Evolutionary conservation across 2,888 invertebrate species (phyloP).

Genomic region (Cheilosia vulpina): DNA sequence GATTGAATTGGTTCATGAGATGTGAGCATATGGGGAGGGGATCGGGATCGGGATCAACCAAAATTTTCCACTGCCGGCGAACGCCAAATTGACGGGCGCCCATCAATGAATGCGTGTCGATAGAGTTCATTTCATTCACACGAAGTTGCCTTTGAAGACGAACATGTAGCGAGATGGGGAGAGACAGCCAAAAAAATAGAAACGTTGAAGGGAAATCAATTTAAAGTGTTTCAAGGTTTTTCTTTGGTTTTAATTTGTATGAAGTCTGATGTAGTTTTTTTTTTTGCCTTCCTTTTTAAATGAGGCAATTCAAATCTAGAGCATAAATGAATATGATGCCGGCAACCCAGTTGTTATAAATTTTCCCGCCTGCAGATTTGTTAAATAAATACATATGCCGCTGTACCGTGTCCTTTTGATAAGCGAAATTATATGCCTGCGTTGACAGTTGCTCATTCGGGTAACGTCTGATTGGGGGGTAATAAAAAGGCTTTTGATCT

Average conservation of each 20-base stretch:
- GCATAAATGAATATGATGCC: not conserved
- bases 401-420: too few species aligned
- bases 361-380: too few species aligned
- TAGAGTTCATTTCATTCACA: slow-evolving; percentile 7
- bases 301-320: not conserved
- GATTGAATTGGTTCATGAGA: not conserved
- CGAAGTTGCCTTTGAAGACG: not conserved
- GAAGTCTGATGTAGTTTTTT: not conserved
- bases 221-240: slow-evolving; percentile 43
- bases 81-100: slow-evolving; percentile 31
- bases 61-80: slow-evolving; percentile 51
- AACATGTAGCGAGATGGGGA: not conserved
- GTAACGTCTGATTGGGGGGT: too few species aligned
- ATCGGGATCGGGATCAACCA: not conserved
- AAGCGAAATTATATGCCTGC: too few species aligned
- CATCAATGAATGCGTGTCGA: slow-evolving; percentile 7
- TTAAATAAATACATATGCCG: too few species aligned
- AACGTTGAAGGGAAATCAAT: slow-evolving; percentile 37
- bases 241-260: slow-evolving; percentile 1
- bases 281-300: not conserved
- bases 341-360: too few species aligned
- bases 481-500: too few species aligned
- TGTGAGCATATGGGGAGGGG: too few species aligned
- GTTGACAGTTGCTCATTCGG: too few species aligned
- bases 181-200: slow-evolving; percentile 3